Base-by-base conservation (phyloP, 2,113 vertebrate species). In the Mesoclemmys tuberculata region DNA sequence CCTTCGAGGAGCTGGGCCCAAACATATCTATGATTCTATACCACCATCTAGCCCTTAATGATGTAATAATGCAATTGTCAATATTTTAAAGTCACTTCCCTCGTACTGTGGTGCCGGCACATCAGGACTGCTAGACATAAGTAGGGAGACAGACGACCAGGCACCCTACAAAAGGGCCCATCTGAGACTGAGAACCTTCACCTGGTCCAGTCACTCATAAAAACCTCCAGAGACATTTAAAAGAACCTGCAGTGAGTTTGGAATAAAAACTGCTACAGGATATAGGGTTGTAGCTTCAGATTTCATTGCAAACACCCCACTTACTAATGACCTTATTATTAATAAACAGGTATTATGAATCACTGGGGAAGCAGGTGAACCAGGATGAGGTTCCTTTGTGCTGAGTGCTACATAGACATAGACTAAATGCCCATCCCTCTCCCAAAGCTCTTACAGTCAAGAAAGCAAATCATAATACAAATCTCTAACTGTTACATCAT, bases 381-480 rank as follows among this genome's bases (percentile, higher is more conserved):
- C 38, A 51, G 51, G 87, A 85, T 13, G 89, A 52, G 5, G 52
- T 5, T 18, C 2, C 29, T 5, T 2, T 2, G 8, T 29, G 26
- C 29, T 3, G 2, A 44, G 26, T 0, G 11, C 4, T 4, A 24
- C 79, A 19, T 1, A 52, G 77, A 22, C 19, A 6, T 22, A 82
- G 24, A 4, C 11, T 10, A 84, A 68, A 31, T 11, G 79, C 29
- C 52, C 87, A 35, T 22, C 49, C 56, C 68, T 78, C 0, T 2
- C 35, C 31, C 88, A 49, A 91, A 84, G 61, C 0, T 2, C n/a
- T 84, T 35, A 38, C 21, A 31, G 54, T 27, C 21, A 55, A 19
- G 26, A 11, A 78, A 46, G 11, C 12, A n/a, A 82, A 24, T 18
- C 1, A 46, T 22, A 18, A 89, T 46, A 84, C 13, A 52, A 52